Evolutionary conservation across 2,888 invertebrate genomes (phyloP).

Genomic region (Morpho deidamia): DNA sequence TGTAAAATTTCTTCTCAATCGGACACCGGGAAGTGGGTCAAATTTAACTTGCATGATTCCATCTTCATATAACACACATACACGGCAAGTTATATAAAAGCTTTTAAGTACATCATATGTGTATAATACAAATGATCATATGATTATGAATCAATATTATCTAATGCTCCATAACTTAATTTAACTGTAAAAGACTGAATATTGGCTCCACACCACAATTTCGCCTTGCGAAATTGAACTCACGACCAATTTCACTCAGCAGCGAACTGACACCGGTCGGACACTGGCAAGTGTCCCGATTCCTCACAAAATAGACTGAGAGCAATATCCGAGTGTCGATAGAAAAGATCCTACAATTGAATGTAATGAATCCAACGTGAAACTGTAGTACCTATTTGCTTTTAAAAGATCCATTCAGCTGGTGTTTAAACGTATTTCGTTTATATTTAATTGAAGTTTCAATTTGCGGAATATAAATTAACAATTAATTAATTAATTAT

Average conservation of each 20-base stretch:
- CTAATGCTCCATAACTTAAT: neutral
- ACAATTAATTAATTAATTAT: too few species aligned
- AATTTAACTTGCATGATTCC: too few species aligned
- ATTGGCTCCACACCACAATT: constrained; percentile 13
- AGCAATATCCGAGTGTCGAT: constrained; percentile 17
- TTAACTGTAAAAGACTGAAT: constrained; percentile 4
- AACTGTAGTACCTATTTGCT: constrained; percentile 2
- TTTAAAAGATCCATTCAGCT: neutral
- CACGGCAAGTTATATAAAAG: too few species aligned
- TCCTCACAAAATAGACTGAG: constrained; percentile 20
- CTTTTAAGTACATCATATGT: too few species aligned
- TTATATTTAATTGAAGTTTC: too few species aligned
- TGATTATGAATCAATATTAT: neutral
- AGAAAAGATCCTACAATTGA: constrained; percentile 16
- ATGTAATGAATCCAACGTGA: constrained; percentile 10
- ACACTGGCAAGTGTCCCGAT: constrained; percentile 24
- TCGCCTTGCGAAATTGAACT: constrained; percentile 19
- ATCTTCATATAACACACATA: too few species aligned
- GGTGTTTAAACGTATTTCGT: too few species aligned
- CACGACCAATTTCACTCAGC: constrained; percentile 15
- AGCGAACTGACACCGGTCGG: constrained; percentile 6
- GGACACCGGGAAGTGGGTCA: too few species aligned
- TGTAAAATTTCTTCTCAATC: too few species aligned
- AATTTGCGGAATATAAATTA: too few species aligned
- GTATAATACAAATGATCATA: too few species aligned